Percentiles rank a stretch among this genome's conserved stretches.
Conservation (phyloP, 2,797 vertebrate species). For the Balearica regulorum region DNA sequence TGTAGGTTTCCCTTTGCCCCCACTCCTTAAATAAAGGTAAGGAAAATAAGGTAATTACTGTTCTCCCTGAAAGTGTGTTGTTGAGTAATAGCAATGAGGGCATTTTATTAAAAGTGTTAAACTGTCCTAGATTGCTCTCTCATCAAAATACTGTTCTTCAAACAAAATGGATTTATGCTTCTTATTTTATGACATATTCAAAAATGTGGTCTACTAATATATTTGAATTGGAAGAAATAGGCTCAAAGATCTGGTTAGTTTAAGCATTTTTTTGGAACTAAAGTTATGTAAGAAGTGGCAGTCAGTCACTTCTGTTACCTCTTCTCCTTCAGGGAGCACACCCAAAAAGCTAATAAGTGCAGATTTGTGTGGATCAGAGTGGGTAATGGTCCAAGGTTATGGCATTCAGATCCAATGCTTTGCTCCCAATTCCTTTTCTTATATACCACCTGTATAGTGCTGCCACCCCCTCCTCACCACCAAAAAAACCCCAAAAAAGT, state of each 20-base stretch:
- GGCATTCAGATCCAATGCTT: neutral
- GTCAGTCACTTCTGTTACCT: neutral
- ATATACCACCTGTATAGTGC: neutral
- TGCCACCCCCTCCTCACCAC: fast-evolving
- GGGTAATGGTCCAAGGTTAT: neutral
- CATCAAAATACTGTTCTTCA: neutral
- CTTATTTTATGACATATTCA: neutral
- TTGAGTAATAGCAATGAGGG: neutral
- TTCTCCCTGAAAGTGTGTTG: neutral
- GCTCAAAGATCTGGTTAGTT: neutral
- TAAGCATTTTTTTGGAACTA: neutral
- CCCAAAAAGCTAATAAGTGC: neutral
- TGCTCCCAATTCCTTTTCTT: neutral
- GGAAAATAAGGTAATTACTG: neutral
- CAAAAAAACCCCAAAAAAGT: neutral
- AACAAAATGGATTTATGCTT: neutral
- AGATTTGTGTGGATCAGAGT: neutral
- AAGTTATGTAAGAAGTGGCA: neutral
- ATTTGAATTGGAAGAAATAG: neutral
- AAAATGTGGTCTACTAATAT: neutral
- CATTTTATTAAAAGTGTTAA: neutral
- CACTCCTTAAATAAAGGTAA: neutral
- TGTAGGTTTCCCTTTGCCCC: neutral
- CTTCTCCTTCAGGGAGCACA: neutral
- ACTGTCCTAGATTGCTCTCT: neutral